A percentile compares a stretch with the other conserved stretches of the same genome.
Evolutionary conservation across 2,113 vertebrate species (phyloP).

Genomic region (Macroglossus sobrinus): DNA sequence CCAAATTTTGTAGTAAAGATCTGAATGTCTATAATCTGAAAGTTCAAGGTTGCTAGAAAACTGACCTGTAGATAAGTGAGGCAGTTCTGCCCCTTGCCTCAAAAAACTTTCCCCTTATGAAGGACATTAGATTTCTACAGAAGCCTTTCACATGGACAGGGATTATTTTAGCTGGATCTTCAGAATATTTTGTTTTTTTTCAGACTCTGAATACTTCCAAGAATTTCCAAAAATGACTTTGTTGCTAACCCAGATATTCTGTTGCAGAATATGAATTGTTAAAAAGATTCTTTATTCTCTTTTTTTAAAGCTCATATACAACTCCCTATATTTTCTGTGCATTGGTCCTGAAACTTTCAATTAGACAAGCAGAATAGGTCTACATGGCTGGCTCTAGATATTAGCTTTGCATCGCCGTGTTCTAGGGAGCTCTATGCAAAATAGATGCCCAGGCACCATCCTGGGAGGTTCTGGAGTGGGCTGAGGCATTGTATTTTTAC

Average conservation of each 20-base stretch:
- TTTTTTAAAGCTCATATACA: background rate
- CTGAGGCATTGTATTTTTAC: background rate
- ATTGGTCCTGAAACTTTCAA: background rate
- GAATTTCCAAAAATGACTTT: background rate
- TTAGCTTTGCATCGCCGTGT: background rate
- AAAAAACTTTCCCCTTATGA: background rate
- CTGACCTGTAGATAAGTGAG: background rate
- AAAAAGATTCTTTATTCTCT: background rate
- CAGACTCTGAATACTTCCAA: background rate
- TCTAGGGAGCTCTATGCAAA: background rate
- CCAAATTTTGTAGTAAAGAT: background rate
- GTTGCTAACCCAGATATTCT: background rate
- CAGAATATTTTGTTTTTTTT: background rate
- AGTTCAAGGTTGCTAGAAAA: background rate
- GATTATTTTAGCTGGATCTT: background rate
- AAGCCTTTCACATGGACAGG: background rate
- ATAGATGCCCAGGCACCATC: rapidly evolving
- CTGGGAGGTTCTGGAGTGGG: background rate
- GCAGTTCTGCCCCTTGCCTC: background rate
- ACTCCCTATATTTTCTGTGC: background rate
- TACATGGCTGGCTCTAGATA: background rate
- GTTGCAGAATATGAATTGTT: background rate
- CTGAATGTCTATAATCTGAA: background rate
- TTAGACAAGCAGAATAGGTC: background rate
- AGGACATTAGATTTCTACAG: background rate